These are phyloP conservation scores for Calephelis nemesis DNA, from an alignment of 1,140 invertebrate species.

Conservation along the genomic window DNA sequence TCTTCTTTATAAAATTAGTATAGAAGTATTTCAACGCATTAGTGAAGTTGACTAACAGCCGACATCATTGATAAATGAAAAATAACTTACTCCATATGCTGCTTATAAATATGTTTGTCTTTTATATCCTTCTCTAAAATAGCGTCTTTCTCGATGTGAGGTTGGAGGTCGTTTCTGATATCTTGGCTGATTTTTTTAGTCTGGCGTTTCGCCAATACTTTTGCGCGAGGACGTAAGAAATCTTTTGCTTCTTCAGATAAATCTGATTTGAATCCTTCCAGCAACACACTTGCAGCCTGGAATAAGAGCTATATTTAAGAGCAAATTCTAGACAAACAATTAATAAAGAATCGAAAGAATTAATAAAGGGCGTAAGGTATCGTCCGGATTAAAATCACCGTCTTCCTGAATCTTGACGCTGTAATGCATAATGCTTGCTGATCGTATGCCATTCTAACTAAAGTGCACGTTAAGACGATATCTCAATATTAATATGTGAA, in stretches of 20 bases:
- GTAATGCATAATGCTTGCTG: no score
- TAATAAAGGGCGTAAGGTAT: no score
- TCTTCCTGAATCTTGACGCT: no score
- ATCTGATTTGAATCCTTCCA: slow-evolving; percentile 50
- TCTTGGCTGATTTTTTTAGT: slow-evolving; percentile 27
- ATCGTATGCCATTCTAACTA: no score
- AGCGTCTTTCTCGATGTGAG: slow-evolving; percentile 26
- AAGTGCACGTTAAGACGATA: no score
- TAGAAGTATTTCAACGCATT: no score
- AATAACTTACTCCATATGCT: slow-evolving; percentile 58
- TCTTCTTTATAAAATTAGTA: no score
- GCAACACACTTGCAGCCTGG: slow-evolving; percentile 50
- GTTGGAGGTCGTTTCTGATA: slow-evolving; percentile 22
- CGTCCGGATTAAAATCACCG: no score
- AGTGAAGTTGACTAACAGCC: no score
- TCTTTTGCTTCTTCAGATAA: slow-evolving; percentile 44
- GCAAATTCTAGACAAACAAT: no score
- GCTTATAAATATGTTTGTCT: slow-evolving; percentile 49
- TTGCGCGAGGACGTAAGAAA: slow-evolving; percentile 44
- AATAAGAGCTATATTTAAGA: slow-evolving; percentile 20
- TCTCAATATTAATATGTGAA: no score
- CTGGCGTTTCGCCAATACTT: slow-evolving; percentile 35
- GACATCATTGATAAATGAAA: not conserved
- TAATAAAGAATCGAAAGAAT: no score
- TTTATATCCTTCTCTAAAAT: slow-evolving; percentile 48